phyloP scores from a whole-genome alignment of 2,113 vertebrate species.

The Hylia prasina region DNA sequence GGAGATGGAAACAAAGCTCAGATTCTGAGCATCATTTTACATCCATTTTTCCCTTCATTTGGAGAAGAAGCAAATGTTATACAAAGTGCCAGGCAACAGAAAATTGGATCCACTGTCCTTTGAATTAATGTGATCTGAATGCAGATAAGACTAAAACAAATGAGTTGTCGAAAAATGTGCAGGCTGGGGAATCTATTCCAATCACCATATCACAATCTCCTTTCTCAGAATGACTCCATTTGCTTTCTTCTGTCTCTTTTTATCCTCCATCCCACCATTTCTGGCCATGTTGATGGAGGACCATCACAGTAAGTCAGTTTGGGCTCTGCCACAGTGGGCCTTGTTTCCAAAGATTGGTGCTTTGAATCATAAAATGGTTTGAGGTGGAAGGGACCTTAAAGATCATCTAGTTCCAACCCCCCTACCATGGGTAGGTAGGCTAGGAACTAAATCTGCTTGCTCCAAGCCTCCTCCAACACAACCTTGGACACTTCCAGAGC shows the following conservation, averaged over 20 bases:
- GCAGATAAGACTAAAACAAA: not conserved
- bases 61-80: not conserved
- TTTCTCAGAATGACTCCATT: not conserved
- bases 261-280: not conserved
- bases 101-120: not conserved
- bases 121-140: not conserved
- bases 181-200: not conserved
- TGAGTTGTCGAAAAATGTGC: not conserved
- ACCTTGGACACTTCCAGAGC: not conserved
- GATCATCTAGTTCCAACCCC: not conserved
- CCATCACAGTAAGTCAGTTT: not conserved
- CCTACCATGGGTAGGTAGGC: not conserved
- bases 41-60: not conserved
- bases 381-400: not conserved
- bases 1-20: not conserved
- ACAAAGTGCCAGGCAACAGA: not conserved
- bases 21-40: not conserved
- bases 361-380: not conserved
- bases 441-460: too few relatives aligned
- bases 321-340: not conserved
- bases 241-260: not conserved
- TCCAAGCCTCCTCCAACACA: not conserved
- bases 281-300: not conserved
- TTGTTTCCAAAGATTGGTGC: not conserved
- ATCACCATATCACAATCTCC: not conserved